Percentiles rank a stretch among this genome's conserved stretches.
Evolutionary conservation across 2,113 vertebrate genomes (phyloP).

Genomic region (Sander vitreus): DNA sequence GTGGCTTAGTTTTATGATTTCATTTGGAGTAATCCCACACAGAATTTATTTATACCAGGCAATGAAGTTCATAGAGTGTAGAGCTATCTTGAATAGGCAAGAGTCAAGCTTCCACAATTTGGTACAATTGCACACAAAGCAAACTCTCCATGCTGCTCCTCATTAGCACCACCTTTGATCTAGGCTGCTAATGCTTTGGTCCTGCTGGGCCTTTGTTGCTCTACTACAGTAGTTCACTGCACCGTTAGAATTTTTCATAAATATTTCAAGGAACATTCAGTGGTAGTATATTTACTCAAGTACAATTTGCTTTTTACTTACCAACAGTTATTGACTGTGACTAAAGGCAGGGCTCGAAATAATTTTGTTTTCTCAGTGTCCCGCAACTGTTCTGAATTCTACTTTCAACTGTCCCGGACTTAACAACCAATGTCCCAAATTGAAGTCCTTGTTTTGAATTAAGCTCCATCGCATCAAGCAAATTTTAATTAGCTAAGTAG

Average conservation of each 20-base stretch:
- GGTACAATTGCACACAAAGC: conserved; percentile 30
- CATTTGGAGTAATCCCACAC: conserved; percentile 59
- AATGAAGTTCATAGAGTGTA: conserved; percentile 53
- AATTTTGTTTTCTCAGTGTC: too few relatives aligned
- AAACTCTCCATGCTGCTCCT: conserved; percentile 19
- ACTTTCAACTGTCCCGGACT: too few relatives aligned
- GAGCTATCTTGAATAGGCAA: conserved; percentile 48
- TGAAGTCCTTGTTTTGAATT: too few relatives aligned
- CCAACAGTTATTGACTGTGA: too few relatives aligned
- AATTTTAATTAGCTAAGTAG: too few relatives aligned
- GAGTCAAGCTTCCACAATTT: conserved; percentile 27
- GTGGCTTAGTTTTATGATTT: conserved; percentile 76
- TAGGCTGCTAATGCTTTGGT: not conserved
- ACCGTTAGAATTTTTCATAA: not conserved
- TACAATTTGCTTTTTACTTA: not conserved
- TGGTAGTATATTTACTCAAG: not conserved
- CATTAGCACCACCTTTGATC: conserved; percentile 25
- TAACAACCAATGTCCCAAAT: too few relatives aligned
- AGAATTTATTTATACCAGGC: conserved; percentile 52
- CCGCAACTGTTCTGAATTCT: too few relatives aligned
- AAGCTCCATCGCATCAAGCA: too few relatives aligned
- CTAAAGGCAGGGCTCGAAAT: too few relatives aligned
- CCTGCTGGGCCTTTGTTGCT: not conserved
- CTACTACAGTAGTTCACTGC: not conserved
- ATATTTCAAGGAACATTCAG: conserved; percentile 1